Base-by-base conservation (phyloP, 1,140 invertebrate genomes). In the Belonocnema kinseyi region DNA sequence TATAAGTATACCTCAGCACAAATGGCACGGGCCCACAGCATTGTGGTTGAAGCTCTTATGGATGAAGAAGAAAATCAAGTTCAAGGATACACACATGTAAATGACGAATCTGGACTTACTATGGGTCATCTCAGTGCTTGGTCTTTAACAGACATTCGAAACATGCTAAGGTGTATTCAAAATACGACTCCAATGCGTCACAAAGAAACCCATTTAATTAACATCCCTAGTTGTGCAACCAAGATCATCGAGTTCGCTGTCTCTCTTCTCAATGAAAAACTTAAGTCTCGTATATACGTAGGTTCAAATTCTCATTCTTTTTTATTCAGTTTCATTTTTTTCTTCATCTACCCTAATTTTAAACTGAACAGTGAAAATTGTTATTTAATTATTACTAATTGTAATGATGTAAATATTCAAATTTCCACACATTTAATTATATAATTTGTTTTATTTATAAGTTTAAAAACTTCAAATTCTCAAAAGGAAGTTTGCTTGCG, bases 141-240 rank as follows among this genome's bases (percentile, higher is more conserved):
- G 96, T 95, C 96, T 0, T 91, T 97, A 4, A 94, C 92, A 40
- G 96, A 97, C 85, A 94, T 97, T 54, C 92, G 95, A 70, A 94
- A 95, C 84, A 94, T 97, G 91, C 88, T 96, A 50, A 93, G 94
- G 84, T 96, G 95, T 89, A 95, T 96, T 85, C 96, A 96, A 92
- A 96, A 96, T 88, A 96, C 96, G 1, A 95, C 96, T n/a, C 97
- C 97, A 1, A 96, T 97, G 93, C 92, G 96, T 14, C 96, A 97
- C 87, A 97, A 97, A 86, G 92, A 95, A 80, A 95, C 96, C 0
- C 96, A 97, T 85, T 96, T 97, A 80, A 91, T 97, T 21, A 97
- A 97, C 86, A 95, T 97, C 72, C 96, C 96, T 0, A 92, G 93
- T 71, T 95, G 94, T 81, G 95, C 95, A 2, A 93, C 94, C 1